Base-by-base conservation (phyloP, 1,140 invertebrate genomes). In the Bombus cullumanus region DNA sequence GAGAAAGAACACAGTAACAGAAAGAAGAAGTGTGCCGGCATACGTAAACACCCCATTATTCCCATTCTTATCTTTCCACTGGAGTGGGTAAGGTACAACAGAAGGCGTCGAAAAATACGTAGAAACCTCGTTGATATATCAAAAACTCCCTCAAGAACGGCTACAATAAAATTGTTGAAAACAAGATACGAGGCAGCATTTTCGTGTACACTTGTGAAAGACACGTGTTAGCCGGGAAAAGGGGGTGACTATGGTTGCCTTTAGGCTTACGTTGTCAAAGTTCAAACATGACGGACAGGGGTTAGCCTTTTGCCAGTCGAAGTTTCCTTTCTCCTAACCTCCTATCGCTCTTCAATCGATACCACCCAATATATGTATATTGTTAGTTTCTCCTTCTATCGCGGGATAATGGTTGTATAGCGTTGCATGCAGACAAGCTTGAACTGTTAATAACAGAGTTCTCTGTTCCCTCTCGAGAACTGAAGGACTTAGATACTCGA, bases 311-410 rank as follows among this genome's bases (percentile, higher is more conserved):
- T 18, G 80, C 83, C 76, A 88, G 47, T 37, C 79, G 66, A 90
- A 90, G 71, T 62, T 77, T 74, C 72, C 57, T 87, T 87, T 84
- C 88, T 83, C 81, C 72, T 76, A 72, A 69, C 59, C 71, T 62
- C 5, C 81, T 66, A 53, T 78, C 59, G 57, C 64, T 34, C 78
- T 77, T 72, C 86, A 86, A 90, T 90, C 89, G 88, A 90, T 90
- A 89, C 39, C 62, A 79, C 8, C 10, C 43, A 43, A 59, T 43
- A 39, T 53, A 39, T 53, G 39, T 75, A 34, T 64, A 79, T 71
- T 2, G 47, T 53, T 53, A 53, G 74, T 47, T 39, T 28, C 69
- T 84, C 68, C 53, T 37, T 79, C 41, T 64, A 47, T 64, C 28
- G 25, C 10, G 1, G 41, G 43, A 41, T 73, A 85, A 64, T 85